Conservation (phyloP, 2,797 vertebrate species). For the Steatocranus sp. region DNA sequence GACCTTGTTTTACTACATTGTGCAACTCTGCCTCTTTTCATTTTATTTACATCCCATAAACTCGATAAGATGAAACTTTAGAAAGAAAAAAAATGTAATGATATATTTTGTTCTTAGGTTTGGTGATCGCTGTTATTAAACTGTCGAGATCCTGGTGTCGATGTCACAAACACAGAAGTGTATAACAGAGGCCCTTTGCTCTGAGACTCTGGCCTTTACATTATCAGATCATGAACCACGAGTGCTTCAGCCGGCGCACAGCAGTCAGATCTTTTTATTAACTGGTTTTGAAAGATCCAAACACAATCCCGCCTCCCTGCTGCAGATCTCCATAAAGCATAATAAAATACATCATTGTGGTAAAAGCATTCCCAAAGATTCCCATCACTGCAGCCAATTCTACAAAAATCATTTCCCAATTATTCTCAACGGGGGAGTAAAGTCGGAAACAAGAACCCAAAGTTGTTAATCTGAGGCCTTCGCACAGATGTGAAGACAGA, state of each 20-base stretch:
- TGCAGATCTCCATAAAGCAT: conserved; percentile 3
- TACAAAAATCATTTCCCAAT: background rate
- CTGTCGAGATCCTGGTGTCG: background rate
- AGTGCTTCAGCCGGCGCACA: background rate
- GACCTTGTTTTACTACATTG: background rate
- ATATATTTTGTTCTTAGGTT: background rate
- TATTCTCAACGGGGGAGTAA: conserved; percentile 28
- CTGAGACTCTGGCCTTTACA: background rate
- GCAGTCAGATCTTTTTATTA: background rate
- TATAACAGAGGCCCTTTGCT: background rate
- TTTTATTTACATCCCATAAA: background rate
- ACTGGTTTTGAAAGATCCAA: background rate
- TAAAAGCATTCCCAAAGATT: conserved; percentile 13
- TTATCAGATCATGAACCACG: conserved; percentile 9
- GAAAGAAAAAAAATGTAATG: background rate
- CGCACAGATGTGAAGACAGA: background rate
- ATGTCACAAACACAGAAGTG: background rate
- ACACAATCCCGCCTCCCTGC: background rate
- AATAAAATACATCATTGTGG: conserved; percentile 9
- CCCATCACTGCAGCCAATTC: conserved; percentile 13
- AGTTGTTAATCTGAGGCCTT: conserved; percentile 2
- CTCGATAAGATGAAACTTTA: background rate
- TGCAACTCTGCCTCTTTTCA: background rate
- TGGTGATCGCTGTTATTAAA: background rate
- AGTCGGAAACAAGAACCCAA: background rate